Evolutionary conservation across 2,113 vertebrate species (phyloP).

Genomic region (Erythrolamprus reginae): DNA sequence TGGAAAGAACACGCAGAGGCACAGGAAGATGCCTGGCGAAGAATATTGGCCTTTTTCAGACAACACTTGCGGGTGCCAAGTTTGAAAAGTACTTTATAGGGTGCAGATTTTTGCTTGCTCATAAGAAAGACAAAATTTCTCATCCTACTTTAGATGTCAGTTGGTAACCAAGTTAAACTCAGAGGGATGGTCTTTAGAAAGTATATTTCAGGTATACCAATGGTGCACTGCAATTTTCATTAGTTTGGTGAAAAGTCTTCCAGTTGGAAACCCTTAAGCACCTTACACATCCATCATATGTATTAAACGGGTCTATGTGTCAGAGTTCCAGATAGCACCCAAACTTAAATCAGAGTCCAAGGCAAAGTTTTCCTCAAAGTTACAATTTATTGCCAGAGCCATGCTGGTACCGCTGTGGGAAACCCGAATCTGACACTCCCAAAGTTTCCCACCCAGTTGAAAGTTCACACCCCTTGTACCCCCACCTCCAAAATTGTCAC

Average conservation of each 20-base stretch:
- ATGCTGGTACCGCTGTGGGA: too few relatives aligned
- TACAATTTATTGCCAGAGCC: too few relatives aligned
- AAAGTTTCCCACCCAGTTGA: too few relatives aligned
- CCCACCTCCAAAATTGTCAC: too few relatives aligned
- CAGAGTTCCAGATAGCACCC: too few relatives aligned
- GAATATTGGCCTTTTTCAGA: slow-evolving; percentile 67
- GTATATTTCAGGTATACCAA: background rate
- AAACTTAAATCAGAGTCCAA: too few relatives aligned
- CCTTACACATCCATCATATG: background rate
- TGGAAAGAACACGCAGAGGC: slow-evolving; percentile 59
- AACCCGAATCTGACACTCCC: too few relatives aligned
- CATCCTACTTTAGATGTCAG: background rate
- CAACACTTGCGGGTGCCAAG: slow-evolving; percentile 47
- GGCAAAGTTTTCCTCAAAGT: too few relatives aligned
- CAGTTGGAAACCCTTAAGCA: background rate
- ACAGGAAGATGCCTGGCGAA: slow-evolving; percentile 66
- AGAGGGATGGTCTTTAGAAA: background rate
- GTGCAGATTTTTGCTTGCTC: background rate
- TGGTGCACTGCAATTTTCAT: too few relatives aligned
- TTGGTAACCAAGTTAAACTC: background rate
- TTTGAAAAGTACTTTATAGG: slow-evolving; percentile 47
- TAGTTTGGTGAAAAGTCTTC: background rate
- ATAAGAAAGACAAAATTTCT: background rate
- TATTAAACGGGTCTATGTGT: background rate
- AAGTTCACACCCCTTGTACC: too few relatives aligned